A percentile compares a stretch with the other conserved stretches of the same genome.
These are phyloP conservation scores for Setophaga coronata DNA, from an alignment of 2,113 vertebrate genomes.

Conservation along the genomic window DNA sequence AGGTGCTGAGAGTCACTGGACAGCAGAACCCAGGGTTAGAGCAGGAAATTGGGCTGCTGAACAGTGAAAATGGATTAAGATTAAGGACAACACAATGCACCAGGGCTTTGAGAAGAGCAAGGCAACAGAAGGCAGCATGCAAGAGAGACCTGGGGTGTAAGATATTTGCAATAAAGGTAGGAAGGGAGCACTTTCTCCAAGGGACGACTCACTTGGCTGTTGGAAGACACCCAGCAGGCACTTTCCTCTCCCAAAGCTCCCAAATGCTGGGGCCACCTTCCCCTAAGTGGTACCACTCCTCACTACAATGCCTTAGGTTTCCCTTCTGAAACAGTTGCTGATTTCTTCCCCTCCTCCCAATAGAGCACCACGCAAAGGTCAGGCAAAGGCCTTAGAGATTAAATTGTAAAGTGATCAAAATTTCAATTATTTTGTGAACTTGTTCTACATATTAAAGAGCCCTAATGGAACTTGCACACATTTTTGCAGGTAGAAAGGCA, in stretches of 20 bases:
- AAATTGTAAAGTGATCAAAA: constrained; percentile 67
- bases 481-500: constrained; percentile 54
- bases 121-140: not conserved
- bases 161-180: not conserved
- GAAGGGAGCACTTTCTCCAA: not conserved
- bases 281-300: not conserved
- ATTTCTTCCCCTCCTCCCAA: not conserved
- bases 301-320: not conserved
- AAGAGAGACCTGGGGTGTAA: not conserved
- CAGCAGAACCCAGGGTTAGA: not conserved
- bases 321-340: not conserved
- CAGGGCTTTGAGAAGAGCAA: not conserved
- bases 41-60: not conserved
- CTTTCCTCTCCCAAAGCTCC: not conserved
- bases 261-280: not conserved
- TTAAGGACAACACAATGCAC: not conserved
- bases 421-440: constrained; percentile 67
- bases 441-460: constrained; percentile 52
- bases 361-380: not conserved
- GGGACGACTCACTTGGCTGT: not conserved
- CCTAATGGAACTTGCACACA: constrained; percentile 32
- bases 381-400: constrained; percentile 62
- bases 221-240: not conserved
- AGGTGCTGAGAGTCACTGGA: not conserved
- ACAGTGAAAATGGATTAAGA: not conserved